Conservation (phyloP, 2,797 vertebrate genomes). For the Sebastes nivosus region DNA sequence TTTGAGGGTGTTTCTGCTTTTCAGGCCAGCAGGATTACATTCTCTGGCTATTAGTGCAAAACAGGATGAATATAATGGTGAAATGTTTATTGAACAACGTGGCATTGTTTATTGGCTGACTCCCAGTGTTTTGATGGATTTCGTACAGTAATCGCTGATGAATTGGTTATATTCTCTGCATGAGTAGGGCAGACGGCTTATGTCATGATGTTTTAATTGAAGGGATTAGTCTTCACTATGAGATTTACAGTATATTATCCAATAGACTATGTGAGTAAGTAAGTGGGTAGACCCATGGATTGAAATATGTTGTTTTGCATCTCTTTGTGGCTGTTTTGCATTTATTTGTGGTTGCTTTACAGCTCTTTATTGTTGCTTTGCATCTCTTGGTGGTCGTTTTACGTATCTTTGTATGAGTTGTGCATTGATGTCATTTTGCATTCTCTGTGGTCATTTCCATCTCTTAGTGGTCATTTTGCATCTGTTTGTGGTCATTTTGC, state of each 20-base stretch:
- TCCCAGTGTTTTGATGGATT: constrained; percentile 22
- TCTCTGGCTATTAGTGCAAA: constrained; percentile 9
- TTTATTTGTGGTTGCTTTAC: background rate
- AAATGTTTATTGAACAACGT: constrained; percentile 43
- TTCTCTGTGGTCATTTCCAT: background rate
- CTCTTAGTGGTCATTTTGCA: background rate
- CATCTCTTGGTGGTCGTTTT: background rate
- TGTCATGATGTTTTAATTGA: constrained; percentile 3
- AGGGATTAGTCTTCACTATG: background rate
- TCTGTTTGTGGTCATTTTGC: background rate
- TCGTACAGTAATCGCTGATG: background rate
- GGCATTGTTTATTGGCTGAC: constrained; percentile 42
- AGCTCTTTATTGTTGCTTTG: background rate
- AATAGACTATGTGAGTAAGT: background rate
- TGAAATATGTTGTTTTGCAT: too few species aligned
- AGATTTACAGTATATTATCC: background rate
- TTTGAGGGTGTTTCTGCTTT: constrained; percentile 56
- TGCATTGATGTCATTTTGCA: background rate
- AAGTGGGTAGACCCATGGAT: background rate
- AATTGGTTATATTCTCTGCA: constrained; percentile 1
- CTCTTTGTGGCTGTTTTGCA: background rate
- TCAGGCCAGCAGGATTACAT: constrained; percentile 39
- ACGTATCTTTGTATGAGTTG: background rate
- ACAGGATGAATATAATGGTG: constrained; percentile 16
- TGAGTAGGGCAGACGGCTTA: background rate